These are phyloP conservation scores for Cheilosia soror DNA, from an alignment of 2,888 invertebrate species.

Conservation along the genomic window DNA sequence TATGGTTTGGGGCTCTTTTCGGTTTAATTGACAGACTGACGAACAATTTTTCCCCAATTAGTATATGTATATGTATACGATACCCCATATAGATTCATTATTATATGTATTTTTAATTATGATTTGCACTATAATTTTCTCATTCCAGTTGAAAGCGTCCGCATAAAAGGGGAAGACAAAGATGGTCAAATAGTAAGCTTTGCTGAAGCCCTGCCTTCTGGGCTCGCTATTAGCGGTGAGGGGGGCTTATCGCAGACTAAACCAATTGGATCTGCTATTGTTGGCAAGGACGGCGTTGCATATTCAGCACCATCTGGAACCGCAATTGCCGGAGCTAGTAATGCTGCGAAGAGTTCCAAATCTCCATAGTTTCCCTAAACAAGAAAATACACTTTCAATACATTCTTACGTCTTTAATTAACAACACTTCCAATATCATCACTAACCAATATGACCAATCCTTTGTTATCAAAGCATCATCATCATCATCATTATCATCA, in stretches of 20 bases:
- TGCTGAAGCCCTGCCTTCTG: conserved; percentile 84
- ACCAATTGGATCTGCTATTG: conserved; percentile 83
- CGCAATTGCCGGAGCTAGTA: conserved; percentile 83
- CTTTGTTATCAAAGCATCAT: conserved; percentile 78
- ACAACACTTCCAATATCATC: conserved; percentile 56
- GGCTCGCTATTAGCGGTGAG: conserved; percentile 84
- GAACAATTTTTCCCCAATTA: too few species aligned
- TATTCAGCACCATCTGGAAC: conserved; percentile 85
- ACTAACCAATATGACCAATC: conserved; percentile 52
- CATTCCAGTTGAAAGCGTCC: background rate
- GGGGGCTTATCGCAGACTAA: conserved; percentile 53
- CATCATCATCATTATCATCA: conserved; percentile 80
- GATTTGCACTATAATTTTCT: background rate
- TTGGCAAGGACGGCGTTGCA: conserved; percentile 84
- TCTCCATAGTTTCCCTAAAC: conserved; percentile 46
- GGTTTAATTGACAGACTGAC: too few species aligned
- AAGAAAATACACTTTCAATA: conserved; percentile 59
- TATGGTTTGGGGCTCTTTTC: too few species aligned
- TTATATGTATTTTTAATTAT: too few species aligned
- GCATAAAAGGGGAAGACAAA: conserved; percentile 27
- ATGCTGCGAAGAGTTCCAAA: conserved; percentile 13
- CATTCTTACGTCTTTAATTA: conserved; percentile 41
- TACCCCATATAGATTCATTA: too few species aligned
- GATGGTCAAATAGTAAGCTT: conserved; percentile 23
- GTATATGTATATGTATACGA: too few species aligned